Base-by-base conservation (phyloP, 2,888 invertebrate species). In the Eueremaeus valkanovi region DNA sequence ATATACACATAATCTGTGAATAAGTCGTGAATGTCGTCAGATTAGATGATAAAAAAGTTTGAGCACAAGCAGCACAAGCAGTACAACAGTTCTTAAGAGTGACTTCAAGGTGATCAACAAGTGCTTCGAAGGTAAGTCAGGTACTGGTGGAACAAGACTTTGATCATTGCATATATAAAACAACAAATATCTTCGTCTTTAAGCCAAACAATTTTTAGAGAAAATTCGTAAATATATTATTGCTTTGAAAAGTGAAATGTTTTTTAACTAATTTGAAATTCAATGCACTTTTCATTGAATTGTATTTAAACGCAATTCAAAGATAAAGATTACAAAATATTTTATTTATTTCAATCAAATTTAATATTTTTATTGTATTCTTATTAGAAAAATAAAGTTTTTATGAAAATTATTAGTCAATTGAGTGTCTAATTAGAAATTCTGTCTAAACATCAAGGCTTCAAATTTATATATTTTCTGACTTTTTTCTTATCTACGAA, bases 21-120 rank as follows among this genome's bases (percentile, higher is more conserved):
- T 66, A 66, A 66, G 66, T 66, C 66, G 66, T 66, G 66, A 66
- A 66, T 66, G 66, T 66, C 36, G 66, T 66, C 66, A 66, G 66
- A 66, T 66, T 66, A n/a, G 66, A 33, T 33, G 33, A 36, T 36
- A 66, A 33, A 66, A 66, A 33, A n/a, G 3, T 66, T 55, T 63
- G 3, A 33, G 36, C 13, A 36, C 21, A 36, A 51, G n/a, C n/a
- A n/a, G n/a, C n/a, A n/a, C n/a, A n/a, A n/a, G n/a, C n/a, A n/a
- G n/a, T n/a, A n/a, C n/a, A n/a, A n/a, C n/a, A 51, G 51, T 51
- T n/a, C 21, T 33, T 36, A 66, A 66, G 36, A 66, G 66, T 8
- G 36, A 66, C 36, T 66, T 66, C 66, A 66, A 66, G 66, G 66
- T n/a, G 21, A 66, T 33, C 66, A 66, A 66, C 66, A 66, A 36